Base-by-base conservation (phyloP, 2,888 invertebrate species). In the Myopa tessellatipennis region DNA sequence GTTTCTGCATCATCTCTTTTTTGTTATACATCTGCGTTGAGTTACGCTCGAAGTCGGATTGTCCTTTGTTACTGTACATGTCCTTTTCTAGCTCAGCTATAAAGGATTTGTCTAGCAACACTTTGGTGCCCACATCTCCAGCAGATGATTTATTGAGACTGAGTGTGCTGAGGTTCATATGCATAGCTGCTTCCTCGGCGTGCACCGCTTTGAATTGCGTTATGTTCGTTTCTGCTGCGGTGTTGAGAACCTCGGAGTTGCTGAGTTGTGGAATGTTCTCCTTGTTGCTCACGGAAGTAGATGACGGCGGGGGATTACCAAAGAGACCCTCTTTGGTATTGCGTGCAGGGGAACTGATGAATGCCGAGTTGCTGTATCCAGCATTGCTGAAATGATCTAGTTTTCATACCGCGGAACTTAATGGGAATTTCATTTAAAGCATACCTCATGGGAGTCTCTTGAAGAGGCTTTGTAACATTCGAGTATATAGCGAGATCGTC, bases 1-100 rank as follows among this genome's bases (percentile, higher is more conserved):
- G 85, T 68, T 89, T 89, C 78, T 84, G 86, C 3, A 87, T 82
- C 18, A 84, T 79, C 40, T 88, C 87, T 79, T 89, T 89, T 81
- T 83, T 88, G 69, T 83, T 82, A 78, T 88, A 88, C 84, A 86
- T 84, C 80, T 88, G 88, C 5, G 85, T 75, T 0, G 87, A 85
- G 78, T 89, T 89, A 10, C 89, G 88, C 69, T 87, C 89, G 36
- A 89, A 88, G 80, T 88, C 89, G 76, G 83, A 85, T 77, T 87
- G 88, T 4, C 86, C 85, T 74, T 84, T 84, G 73, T 83, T 83
- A 77, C 85, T 86, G 80, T 89, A 89, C 85, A 93, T 88, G 82
- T 91, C 92, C 82, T 92, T 93, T 85, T 94, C 94, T 71, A 94
- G 85, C 83, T 93, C 93, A 0, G 91, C 91, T 58, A 93, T 90